Conservation (phyloP, 2,888 invertebrate species). For the Scaptomyza cyrtandrae region DNA sequence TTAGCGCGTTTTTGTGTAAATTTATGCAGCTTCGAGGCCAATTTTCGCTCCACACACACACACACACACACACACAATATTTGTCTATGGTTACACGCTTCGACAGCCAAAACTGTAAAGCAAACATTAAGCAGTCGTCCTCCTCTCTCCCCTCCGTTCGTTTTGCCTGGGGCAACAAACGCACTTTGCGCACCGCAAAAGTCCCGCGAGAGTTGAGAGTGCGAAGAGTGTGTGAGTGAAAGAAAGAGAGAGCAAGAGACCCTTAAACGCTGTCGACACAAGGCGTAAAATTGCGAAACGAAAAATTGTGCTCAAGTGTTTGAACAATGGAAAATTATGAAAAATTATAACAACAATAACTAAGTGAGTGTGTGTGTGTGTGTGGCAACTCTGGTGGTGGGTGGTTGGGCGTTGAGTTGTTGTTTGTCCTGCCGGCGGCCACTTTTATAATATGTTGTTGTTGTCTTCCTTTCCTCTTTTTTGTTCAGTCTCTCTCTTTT, state of each 20-base stretch:
- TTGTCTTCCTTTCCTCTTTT: slow-evolving; percentile 36
- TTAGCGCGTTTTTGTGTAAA: slow-evolving; percentile 73
- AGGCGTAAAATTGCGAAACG: slow-evolving; percentile 54
- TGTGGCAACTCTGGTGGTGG: slow-evolving; percentile 39
- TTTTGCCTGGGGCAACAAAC: slow-evolving; percentile 58
- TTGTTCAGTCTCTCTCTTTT: slow-evolving; percentile 10
- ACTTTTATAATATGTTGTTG: slow-evolving; percentile 33
- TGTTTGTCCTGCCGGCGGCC: slow-evolving; percentile 43
- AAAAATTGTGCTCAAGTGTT: slow-evolving; percentile 69
- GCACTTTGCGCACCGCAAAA: slow-evolving; percentile 67
- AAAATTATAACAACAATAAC: slow-evolving; percentile 72
- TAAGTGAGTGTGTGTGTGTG: slow-evolving; percentile 8
- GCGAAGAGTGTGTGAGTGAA: too few species aligned
- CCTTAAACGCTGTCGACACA: slow-evolving; percentile 53
- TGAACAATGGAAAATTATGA: slow-evolving; percentile 80
- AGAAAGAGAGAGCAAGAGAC: slow-evolving; percentile 8
- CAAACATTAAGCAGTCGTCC: slow-evolving; percentile 63
- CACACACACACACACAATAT: slow-evolving; percentile 50
- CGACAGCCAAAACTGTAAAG: slow-evolving; percentile 78
- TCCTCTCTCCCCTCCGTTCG: slow-evolving; percentile 2
- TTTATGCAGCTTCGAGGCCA: slow-evolving; percentile 78
- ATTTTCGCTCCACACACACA: slow-evolving; percentile 54
- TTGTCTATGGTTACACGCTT: slow-evolving; percentile 78
- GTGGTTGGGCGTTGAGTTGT: slow-evolving; percentile 17
- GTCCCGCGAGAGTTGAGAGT: slow-evolving; percentile 62